These are phyloP conservation scores for Idaea dimidiata DNA, from an alignment of 2,888 invertebrate genomes.

Conservation along the genomic window DNA sequence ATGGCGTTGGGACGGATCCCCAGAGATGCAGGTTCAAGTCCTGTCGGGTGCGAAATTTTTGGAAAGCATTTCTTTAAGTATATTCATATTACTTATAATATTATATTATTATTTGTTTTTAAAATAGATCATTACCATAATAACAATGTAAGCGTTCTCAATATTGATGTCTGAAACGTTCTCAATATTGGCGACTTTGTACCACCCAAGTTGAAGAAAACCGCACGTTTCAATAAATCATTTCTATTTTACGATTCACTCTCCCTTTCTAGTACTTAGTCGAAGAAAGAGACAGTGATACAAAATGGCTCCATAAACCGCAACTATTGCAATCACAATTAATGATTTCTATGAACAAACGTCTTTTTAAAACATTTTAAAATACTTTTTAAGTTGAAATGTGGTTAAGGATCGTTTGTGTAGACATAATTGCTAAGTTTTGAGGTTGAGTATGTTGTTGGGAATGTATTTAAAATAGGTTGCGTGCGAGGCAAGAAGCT, in stretches of 20 bases:
- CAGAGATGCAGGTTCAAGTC: too few relatives aligned
- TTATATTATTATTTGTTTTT: background rate
- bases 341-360: background rate
- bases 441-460: background rate
- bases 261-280: background rate
- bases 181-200: background rate
- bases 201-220: background rate
- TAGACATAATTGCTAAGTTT: conserved; percentile 4
- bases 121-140: background rate
- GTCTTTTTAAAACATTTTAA: background rate
- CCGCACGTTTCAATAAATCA: background rate
- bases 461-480: background rate
- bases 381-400: background rate
- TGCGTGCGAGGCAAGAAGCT: too few relatives aligned
- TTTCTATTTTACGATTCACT: background rate
- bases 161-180: background rate
- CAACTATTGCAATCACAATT: background rate
- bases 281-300: background rate
- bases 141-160: background rate
- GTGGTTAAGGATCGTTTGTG: background rate
- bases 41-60: too few relatives aligned
- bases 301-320: background rate
- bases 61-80: too few relatives aligned
- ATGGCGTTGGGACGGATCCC: too few relatives aligned
- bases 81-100: too few relatives aligned